Percentiles rank a stretch among this genome's conserved stretches.
These are phyloP conservation scores for Synanceia verrucosa DNA, from an alignment of 2,797 vertebrate genomes.

Conservation along the genomic window DNA sequence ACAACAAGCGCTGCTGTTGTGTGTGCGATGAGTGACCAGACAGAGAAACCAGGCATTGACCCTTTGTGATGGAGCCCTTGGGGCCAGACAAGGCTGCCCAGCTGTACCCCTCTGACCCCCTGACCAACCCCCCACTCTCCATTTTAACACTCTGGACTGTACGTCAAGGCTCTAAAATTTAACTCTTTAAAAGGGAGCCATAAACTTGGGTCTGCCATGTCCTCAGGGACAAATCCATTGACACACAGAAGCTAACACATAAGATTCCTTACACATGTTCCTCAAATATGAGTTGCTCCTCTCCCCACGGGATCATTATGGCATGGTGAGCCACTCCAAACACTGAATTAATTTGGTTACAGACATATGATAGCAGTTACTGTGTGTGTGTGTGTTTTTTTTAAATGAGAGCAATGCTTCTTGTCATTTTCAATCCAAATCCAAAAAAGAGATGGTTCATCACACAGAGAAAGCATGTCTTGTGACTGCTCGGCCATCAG, in stretches of 20 bases:
- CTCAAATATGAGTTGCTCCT: slow-evolving; percentile 36
- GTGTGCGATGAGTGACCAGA: slow-evolving; percentile 78
- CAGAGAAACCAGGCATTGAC: slow-evolving; percentile 81
- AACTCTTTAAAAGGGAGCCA: slow-evolving; percentile 58
- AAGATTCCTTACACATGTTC: slow-evolving; percentile 55
- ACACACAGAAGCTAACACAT: slow-evolving; percentile 67
- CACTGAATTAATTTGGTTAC: slow-evolving; percentile 47
- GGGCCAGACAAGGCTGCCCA: slow-evolving; percentile 82
- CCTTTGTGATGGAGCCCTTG: slow-evolving; percentile 72
- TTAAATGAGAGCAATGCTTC: slow-evolving; percentile 27
- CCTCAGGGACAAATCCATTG: slow-evolving; percentile 54
- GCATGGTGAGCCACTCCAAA: slow-evolving; percentile 43
- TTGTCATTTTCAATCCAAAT: slow-evolving; percentile 49
- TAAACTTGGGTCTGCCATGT: slow-evolving; percentile 58
- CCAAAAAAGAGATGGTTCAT: slow-evolving; percentile 34
- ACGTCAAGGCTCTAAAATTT: slow-evolving; percentile 58
- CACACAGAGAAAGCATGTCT: background rate
- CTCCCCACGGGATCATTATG: slow-evolving; percentile 35
- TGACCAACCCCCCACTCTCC: slow-evolving; percentile 19
- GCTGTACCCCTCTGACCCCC: slow-evolving; percentile 75
- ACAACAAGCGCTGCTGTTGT: slow-evolving; percentile 88
- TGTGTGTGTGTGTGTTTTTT: slow-evolving; percentile 27
- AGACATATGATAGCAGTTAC: slow-evolving; percentile 68
- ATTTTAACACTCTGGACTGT: slow-evolving; percentile 62
- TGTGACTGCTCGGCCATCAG: slow-evolving; percentile 41